Evolutionary conservation across 2,113 vertebrate genomes (phyloP).

Genomic region (Dolichotis patagonum): DNA sequence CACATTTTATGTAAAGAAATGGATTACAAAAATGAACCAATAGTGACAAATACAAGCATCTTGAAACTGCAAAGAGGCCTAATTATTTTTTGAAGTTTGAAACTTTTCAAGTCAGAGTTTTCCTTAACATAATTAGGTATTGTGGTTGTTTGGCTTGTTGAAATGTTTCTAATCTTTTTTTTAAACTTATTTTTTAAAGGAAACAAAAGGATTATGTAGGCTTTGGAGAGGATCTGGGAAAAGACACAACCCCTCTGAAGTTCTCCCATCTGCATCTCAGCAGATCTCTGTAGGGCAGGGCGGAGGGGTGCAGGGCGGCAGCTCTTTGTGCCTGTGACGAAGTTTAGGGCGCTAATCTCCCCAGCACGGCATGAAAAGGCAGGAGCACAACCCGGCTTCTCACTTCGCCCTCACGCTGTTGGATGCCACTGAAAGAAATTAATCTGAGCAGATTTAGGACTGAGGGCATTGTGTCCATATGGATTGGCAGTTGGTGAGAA

Average conservation of each 20-base stretch:
- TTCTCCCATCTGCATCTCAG: conserved; percentile 88
- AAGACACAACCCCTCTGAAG: conserved; percentile 83
- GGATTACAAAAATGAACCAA: conserved; percentile 56
- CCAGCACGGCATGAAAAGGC: conserved; percentile 75
- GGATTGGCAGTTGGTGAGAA: conserved; percentile 79
- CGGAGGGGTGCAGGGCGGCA: conserved; percentile 49
- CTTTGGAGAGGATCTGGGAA: conserved; percentile 86
- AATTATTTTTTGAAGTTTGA: conserved; percentile 63
- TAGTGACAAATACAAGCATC: conserved; percentile 69
- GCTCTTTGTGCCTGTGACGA: conserved; percentile 73
- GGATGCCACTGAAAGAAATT: conserved; percentile 81
- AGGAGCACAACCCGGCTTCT: conserved; percentile 70
- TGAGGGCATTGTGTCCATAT: conserved; percentile 76
- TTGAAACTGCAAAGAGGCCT: conserved; percentile 55
- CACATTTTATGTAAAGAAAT: conserved; percentile 53
- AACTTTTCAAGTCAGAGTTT: conserved; percentile 59
- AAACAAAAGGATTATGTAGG: conserved; percentile 89
- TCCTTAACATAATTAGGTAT: conserved; percentile 66
- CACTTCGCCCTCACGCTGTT: conserved; percentile 71
- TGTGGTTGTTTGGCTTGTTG: conserved; percentile 69
- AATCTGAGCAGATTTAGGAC: conserved; percentile 81
- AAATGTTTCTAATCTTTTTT: conserved; percentile 35
- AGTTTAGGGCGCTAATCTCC: conserved; percentile 75
- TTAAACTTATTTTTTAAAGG: conserved; percentile 41
- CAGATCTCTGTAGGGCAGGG: conserved; percentile 81